Evolutionary conservation across 2,113 vertebrate species (phyloP), one percentile per base, ranked within the genome.

Genomic region (Spea multiplicata): DNA sequence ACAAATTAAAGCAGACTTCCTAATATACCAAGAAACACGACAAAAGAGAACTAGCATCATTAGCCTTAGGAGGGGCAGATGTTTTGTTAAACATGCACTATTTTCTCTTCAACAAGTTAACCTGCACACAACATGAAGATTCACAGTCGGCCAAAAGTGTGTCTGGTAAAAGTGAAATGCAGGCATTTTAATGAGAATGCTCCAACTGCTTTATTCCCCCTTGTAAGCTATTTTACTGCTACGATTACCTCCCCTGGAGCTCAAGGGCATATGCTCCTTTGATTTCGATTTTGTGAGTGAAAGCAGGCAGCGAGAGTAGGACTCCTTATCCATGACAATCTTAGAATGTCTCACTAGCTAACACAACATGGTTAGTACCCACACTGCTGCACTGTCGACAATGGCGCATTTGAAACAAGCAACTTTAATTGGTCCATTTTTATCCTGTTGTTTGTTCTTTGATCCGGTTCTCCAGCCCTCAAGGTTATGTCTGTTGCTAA

Each of bases 111-210:
- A 12, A 59, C 10, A 9, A 59, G 55, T 59, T 59, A 59, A 59
- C 50, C 50, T 53, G 55, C 55, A 59, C 55, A 59, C 14, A 46
- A 70, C 57, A 57, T 53, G 46, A 76, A 76, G n/a, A 77, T 77
- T 70, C 75, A 71, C 17, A n/a, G 55, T 61, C 55, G 61, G 75
- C 75, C 75, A 69, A 70, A 77, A 77, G 53, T 62, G 67, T 68
- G 65, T 70, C 75, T 77, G 75, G 44, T 70, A 67, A 61, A 77
- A 77, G 53, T 77, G 55, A 50, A 75, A 64, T 67, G 16, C 16
- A 77, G 66, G 75, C 55, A 70, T 77, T 77, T 77, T 77, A 77
- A 77, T 77, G 75, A 70, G 66, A 66, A 66, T 70, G 61, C 69
- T 62, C 66, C 44, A 77, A 77, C 75, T 6, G 2, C 17, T 64